Evolutionary conservation across 2,113 vertebrate species (phyloP).

Genomic region (Colistium nudipinnis): DNA sequence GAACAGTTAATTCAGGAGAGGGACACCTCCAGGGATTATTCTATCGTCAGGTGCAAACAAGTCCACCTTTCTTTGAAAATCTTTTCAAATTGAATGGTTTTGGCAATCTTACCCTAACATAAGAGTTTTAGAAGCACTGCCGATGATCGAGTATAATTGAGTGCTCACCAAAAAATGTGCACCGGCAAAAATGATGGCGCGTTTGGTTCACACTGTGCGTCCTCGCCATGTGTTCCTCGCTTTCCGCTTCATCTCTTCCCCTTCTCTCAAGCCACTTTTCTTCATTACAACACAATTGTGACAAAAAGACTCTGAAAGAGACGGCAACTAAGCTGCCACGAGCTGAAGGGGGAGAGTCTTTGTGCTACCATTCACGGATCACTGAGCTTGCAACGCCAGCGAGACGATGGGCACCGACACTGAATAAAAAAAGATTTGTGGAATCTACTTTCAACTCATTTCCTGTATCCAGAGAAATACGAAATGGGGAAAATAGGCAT

Average conservation of each 20-base stretch:
- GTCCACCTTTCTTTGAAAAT: constrained; percentile 24
- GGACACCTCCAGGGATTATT: constrained; percentile 38
- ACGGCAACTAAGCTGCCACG: constrained; percentile 6
- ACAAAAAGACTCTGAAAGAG: constrained; percentile 7
- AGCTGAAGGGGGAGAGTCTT: background rate
- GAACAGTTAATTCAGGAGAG: constrained; percentile 28
- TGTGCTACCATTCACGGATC: constrained; percentile 15
- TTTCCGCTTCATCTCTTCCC: constrained; percentile 39
- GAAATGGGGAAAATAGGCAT: background rate
- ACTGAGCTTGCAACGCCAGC: background rate
- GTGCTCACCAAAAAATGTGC: constrained; percentile 37
- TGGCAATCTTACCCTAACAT: constrained; percentile 1
- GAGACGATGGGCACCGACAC: constrained; percentile 9
- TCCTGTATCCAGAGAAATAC: background rate
- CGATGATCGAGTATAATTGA: constrained; percentile 39
- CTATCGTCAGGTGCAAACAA: constrained; percentile 42
- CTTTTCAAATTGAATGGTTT: constrained; percentile 10
- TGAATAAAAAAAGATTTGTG: background rate
- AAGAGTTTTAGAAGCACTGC: constrained; percentile 11
- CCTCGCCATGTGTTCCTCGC: constrained; percentile 21
- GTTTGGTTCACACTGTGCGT: constrained; percentile 12
- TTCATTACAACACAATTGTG: constrained; percentile 26
- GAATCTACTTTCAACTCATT: background rate
- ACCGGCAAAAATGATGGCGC: constrained; percentile 30
- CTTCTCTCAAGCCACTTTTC: constrained; percentile 24